Percentiles rank a stretch among this genome's conserved stretches.
phyloP scores from a whole-genome alignment of 2,113 vertebrate species.

The Dipodomys merriami region DNA sequence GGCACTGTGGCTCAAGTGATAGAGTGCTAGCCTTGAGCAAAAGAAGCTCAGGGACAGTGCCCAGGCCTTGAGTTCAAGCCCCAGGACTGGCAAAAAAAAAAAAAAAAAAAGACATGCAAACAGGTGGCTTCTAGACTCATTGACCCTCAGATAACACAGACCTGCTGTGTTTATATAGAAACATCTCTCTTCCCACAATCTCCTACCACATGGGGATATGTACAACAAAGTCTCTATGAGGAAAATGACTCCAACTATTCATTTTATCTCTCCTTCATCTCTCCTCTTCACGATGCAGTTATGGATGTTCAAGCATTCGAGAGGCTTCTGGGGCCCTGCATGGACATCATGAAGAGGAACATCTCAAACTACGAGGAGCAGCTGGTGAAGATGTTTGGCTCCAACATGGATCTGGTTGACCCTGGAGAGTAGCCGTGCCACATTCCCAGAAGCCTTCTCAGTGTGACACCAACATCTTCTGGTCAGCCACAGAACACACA shows the following conservation, averaged over 20 bases:
- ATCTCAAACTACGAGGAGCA: constrained; percentile 98
- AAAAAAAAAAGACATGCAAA: background rate
- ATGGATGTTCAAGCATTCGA: constrained; percentile 99
- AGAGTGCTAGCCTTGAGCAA: too few relatives aligned
- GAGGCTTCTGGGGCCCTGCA: constrained; percentile 98
- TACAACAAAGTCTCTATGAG: background rate
- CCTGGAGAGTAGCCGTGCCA: constrained; percentile 88
- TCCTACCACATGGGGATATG: background rate
- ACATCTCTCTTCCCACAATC: background rate
- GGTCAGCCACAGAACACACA: constrained; percentile 88
- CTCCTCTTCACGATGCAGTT: constrained; percentile 87
- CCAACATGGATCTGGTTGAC: constrained; percentile 96
- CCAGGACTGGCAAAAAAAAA: too few relatives aligned
- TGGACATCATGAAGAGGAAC: constrained; percentile 99
- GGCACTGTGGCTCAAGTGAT: too few relatives aligned
- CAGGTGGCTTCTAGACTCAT: background rate
- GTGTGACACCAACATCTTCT: constrained; percentile 86
- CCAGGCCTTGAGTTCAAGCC: background rate
- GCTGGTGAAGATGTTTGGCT: constrained; percentile 98
- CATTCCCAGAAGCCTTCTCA: constrained; percentile 85
- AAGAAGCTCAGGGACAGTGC: too few relatives aligned
- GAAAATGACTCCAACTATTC: background rate
- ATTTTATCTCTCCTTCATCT: constrained; percentile 4
- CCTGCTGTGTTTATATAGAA: background rate
- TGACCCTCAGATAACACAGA: background rate